phyloP scores from a whole-genome alignment of 2,113 vertebrate species.

The Parus major region DNA sequence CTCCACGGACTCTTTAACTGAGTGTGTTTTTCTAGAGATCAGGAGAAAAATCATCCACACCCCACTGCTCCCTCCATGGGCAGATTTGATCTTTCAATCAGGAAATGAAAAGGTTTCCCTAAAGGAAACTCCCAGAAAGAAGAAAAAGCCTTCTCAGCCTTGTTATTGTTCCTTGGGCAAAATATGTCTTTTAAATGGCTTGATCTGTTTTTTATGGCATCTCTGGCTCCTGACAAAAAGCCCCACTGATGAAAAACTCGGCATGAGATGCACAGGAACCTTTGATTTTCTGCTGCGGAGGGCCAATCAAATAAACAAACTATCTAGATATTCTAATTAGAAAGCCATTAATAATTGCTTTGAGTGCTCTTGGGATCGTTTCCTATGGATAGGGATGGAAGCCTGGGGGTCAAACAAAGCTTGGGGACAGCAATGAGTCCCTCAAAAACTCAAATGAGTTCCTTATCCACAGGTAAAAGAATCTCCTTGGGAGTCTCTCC shows the following conservation, averaged over 20 bases:
- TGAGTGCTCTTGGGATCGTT: neutral
- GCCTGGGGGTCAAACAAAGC: neutral
- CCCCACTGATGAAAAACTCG: neutral
- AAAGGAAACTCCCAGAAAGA: conserved; percentile 33
- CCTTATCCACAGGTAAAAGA: neutral
- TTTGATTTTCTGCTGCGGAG: neutral
- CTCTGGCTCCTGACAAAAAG: neutral
- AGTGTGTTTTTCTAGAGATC: neutral
- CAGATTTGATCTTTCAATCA: conserved; percentile 35
- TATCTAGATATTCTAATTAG: neutral
- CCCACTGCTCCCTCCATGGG: conserved; percentile 22
- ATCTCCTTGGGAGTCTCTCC: neutral
- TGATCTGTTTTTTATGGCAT: neutral
- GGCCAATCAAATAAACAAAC: neutral
- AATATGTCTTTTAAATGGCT: conserved; percentile 20
- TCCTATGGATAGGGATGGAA: neutral
- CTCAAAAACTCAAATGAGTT: neutral
- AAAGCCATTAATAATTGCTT: conserved; percentile 37
- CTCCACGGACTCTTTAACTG: neutral
- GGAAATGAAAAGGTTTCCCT: conserved; percentile 43
- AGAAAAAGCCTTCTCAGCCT: neutral
- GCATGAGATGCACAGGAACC: neutral
- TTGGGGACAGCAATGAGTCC: neutral
- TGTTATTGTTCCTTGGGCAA: conserved; percentile 32
- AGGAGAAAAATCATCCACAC: neutral